Conservation (phyloP, 2,113 vertebrate genomes). For the Erinaceus europaeus region DNA sequence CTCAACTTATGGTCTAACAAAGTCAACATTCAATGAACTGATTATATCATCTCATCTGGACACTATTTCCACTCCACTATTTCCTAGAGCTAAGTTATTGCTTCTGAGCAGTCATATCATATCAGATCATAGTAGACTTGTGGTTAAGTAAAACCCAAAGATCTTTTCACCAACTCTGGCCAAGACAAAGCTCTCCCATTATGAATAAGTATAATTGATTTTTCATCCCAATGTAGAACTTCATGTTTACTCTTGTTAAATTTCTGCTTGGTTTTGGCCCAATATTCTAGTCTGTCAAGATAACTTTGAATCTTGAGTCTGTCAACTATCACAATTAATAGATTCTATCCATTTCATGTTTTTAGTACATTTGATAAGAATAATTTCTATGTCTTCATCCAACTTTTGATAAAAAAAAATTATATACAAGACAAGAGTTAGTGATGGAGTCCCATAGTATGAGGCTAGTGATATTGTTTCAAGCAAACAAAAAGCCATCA, state of each 20-base stretch:
- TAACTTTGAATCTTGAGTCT: slow-evolving; percentile 26
- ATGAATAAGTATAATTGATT: not conserved
- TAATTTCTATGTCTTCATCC: not conserved
- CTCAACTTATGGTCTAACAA: not conserved
- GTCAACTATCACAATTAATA: not conserved
- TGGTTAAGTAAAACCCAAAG: slow-evolving; percentile 33
- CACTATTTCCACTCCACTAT: not conserved
- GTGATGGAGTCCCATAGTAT: not conserved
- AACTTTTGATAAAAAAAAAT: slow-evolving; percentile 43
- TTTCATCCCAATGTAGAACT: slow-evolving; percentile 36
- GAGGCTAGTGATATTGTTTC: not conserved
- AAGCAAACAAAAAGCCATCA: slow-evolving; percentile 1
- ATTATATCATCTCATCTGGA: not conserved
- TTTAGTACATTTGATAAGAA: slow-evolving; percentile 24
- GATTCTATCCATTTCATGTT: not conserved
- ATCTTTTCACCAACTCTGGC: not conserved
- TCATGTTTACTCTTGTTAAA: not conserved
- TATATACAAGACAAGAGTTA: not conserved
- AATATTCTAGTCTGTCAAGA: slow-evolving; percentile 23
- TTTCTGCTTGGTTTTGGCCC: slow-evolving; percentile 28
- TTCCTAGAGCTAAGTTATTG: not conserved
- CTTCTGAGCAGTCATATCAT: not conserved
- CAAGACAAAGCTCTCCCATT: slow-evolving; percentile 35
- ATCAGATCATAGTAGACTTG: not conserved
- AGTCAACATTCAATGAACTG: not conserved